These are phyloP conservation scores for Ormyrus labotus DNA, from an alignment of 2,888 invertebrate species.

Conservation along the genomic window DNA sequence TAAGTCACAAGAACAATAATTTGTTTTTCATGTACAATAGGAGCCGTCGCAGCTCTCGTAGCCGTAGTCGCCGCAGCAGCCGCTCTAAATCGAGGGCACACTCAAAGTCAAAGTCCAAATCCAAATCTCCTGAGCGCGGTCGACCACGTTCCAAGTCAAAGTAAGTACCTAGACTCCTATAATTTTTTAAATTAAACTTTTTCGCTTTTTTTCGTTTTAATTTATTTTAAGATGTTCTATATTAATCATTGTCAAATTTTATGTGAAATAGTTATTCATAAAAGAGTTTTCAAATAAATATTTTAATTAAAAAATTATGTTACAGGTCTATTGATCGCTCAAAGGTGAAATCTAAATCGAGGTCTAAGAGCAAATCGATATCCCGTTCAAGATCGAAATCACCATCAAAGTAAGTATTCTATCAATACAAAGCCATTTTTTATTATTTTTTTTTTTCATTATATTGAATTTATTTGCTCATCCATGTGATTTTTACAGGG, in stretches of 20 bases:
- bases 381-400: constrained; percentile 79
- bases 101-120: constrained; percentile 84
- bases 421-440: constrained; percentile 2
- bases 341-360: constrained; percentile 79
- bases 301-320: constrained; percentile 56
- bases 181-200: constrained; percentile 1
- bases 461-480: too few relatives aligned
- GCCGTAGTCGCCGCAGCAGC: constrained; percentile 78
- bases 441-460: too few relatives aligned
- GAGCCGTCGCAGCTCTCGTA: constrained; percentile 77
- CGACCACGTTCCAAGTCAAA: constrained; percentile 86
- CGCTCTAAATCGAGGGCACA: constrained; percentile 80
- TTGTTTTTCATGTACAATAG: constrained; percentile 64
- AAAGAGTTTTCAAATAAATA: too few relatives aligned
- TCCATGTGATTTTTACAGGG: constrained; percentile 62
- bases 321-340: constrained; percentile 81
- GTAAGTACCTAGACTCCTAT: constrained; percentile 77
- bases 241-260: too few relatives aligned
- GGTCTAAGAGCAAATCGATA: constrained; percentile 81
- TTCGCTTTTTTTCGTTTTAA: constrained; percentile 37
- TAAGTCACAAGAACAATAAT: constrained; percentile 22
- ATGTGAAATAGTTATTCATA: too few relatives aligned
- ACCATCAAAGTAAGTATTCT: constrained; percentile 75
- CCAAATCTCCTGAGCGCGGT: constrained; percentile 80
- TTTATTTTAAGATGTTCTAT: background rate